phyloP scores from a whole-genome alignment of 1,140 invertebrate species.

The Heterodera carotae region DNA sequence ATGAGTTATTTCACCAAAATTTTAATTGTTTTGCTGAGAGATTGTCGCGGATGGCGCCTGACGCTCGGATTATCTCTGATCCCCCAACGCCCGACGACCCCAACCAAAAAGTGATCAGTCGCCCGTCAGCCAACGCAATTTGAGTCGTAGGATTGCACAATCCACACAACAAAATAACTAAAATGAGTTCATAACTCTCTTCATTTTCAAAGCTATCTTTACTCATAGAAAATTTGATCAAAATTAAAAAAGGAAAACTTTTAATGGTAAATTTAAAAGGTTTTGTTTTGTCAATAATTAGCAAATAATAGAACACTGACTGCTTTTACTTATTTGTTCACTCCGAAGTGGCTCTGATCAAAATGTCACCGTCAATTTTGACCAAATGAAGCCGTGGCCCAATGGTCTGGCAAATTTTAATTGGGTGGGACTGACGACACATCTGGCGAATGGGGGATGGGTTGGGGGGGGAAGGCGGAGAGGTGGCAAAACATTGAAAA shows the following conservation, averaged over 20 bases:
- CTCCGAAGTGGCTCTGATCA: no score
- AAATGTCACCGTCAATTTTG: neutral
- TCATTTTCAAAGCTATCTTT: no score
- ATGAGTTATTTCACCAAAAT: neutral
- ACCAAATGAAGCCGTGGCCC: neutral
- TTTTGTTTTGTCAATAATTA: neutral
- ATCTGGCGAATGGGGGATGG: neutral
- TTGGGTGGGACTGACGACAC: neutral
- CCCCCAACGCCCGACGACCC: neutral
- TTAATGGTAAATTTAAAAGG: no score
- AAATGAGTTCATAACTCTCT: neutral
- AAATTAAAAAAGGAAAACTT: no score
- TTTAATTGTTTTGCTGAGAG: constrained; percentile 5
- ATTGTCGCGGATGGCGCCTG: neutral
- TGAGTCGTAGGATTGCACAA: neutral
- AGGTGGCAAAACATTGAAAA: neutral
- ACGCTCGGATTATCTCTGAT: neutral
- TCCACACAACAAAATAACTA: neutral
- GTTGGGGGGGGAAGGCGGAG: no score
- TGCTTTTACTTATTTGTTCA: neutral
- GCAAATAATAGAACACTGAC: no score
- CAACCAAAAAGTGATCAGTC: neutral
- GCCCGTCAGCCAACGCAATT: no score
- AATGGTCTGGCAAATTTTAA: constrained; percentile 2
- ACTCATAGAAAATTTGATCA: no score